Percentiles rank a stretch among this genome's conserved stretches.
Conservation (phyloP, 2,888 invertebrate genomes). For the Pollenia angustigena region DNA sequence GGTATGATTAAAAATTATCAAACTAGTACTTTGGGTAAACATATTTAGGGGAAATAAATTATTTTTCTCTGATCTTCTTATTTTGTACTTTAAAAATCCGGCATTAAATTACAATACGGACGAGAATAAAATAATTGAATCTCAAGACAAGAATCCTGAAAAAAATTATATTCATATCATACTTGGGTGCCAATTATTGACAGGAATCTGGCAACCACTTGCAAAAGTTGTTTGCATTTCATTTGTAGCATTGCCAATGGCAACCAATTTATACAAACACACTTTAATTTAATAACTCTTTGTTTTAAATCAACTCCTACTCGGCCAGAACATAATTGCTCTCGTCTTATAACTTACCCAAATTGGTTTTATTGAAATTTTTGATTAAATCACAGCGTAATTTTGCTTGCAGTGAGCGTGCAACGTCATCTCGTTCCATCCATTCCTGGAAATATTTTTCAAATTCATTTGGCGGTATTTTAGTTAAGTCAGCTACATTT, state of each 20-base stretch:
- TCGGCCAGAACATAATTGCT: neutral
- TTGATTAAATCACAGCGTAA: slow-evolving; percentile 81
- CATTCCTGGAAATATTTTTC: slow-evolving; percentile 81
- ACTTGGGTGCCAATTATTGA: no score
- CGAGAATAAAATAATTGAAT: no score
- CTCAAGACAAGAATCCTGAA: no score
- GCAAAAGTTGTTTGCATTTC: neutral
- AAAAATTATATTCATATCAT: no score
- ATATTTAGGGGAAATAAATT: no score
- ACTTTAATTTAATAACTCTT: neutral
- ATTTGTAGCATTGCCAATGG: slow-evolving; percentile 20
- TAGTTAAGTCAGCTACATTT: slow-evolving; percentile 79
- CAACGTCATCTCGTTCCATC: slow-evolving; percentile 82
- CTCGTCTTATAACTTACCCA: slow-evolving; percentile 78
- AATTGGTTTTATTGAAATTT: slow-evolving; percentile 81
- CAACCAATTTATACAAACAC: slow-evolving; percentile 41
- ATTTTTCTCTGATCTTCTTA: no score
- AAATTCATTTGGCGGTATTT: slow-evolving; percentile 82
- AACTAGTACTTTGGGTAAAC: no score
- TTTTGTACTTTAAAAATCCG: no score
- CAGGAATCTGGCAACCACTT: no score
- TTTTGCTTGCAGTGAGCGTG: slow-evolving; percentile 81
- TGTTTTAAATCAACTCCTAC: neutral
- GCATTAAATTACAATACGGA: no score
- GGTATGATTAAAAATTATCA: no score